phyloP scores from a whole-genome alignment of 2,888 invertebrate species.

The Oligia strigilis region DNA sequence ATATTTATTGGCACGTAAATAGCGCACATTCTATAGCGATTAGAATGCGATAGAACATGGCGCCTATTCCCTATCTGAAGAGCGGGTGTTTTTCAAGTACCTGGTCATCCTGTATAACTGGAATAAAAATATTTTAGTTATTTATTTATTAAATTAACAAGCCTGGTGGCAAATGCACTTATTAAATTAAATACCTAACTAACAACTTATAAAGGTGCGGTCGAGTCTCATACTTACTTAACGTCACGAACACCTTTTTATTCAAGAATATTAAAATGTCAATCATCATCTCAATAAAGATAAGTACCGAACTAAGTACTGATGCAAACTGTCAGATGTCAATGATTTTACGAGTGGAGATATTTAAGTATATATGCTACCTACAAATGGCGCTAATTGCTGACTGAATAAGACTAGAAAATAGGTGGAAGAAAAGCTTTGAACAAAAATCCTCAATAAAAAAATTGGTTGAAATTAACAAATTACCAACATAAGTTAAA shows the following conservation, averaged over 20 bases:
- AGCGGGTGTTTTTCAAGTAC: conserved; percentile 17
- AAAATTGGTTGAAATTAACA: too few species aligned
- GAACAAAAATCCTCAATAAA: background rate
- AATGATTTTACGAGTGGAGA: background rate
- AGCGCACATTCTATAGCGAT: conserved; percentile 31
- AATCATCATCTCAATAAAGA: conserved; percentile 22
- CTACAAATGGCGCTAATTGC: background rate
- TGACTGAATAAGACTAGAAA: background rate
- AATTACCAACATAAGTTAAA: background rate
- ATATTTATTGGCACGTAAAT: conserved; percentile 19
- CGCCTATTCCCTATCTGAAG: background rate
- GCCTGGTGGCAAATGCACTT: conserved; percentile 5
- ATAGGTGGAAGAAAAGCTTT: background rate
- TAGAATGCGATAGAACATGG: conserved; percentile 42
- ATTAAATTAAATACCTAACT: conserved; percentile 15
- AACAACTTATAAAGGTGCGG: background rate
- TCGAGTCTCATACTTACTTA: background rate
- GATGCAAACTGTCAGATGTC: conserved; percentile 21
- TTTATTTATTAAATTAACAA: conserved; percentile 15
- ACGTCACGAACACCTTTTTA: background rate
- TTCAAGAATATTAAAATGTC: conserved; percentile 27
- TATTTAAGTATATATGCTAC: conserved; percentile 1
- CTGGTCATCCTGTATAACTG: conserved; percentile 6
- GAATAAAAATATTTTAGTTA: conserved; percentile 10
- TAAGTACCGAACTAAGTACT: conserved; percentile 14